Base-by-base conservation (phyloP, 2,888 invertebrate genomes). In the Drosophila affinis region DNA sequence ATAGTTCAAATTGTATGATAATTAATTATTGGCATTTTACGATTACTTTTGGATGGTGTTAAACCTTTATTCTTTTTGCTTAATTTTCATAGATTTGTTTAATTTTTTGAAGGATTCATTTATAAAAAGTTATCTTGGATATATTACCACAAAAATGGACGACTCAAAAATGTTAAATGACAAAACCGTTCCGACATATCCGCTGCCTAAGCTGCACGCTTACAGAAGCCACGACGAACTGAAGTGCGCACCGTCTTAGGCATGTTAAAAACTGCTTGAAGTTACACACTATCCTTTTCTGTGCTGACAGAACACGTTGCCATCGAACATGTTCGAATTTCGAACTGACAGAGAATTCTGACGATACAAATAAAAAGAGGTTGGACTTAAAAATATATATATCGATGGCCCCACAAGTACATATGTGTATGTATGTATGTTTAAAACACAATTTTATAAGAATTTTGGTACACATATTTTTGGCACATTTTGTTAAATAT, bases 201-300 rank as follows among this genome's bases (percentile, higher is more conserved):
- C 84, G 83, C 52, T 45, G 2, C 27, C 9, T 52, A 34, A 70
- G 71, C 73, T 74, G 68, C 46, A 52, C 71, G 46, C 72, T 54
- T 62, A 61, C 67, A 77, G 75, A 62, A 70, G 62, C 69, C 68
- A 55, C 70, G 62, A 48, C 17, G 70, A 82, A 84, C 88, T 84
- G 72, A 86, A 73, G 48, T 47, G 44, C 46, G 52, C 27, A 53
- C 47, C 51, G 54, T n/a, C 39, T 17, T 58, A 56, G 62, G 45
- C 9, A 21, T 21, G 21, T 62, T 48, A 56, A 24, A 24, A n/a
- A 4, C 14, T 7, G 39, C 6, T 7, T 39, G 12, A 14, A 39
- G 39, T 3, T 21, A 21, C 18, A 18, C 2, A 18, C 3, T 21
- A 21, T 21, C 21, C 21, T 21, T 21, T 21, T 21, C 21, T 21